Evolutionary conservation across 2,888 invertebrate species (phyloP), one percentile per base, ranked within the genome.

Genomic region (Limenitis camilla): DNA sequence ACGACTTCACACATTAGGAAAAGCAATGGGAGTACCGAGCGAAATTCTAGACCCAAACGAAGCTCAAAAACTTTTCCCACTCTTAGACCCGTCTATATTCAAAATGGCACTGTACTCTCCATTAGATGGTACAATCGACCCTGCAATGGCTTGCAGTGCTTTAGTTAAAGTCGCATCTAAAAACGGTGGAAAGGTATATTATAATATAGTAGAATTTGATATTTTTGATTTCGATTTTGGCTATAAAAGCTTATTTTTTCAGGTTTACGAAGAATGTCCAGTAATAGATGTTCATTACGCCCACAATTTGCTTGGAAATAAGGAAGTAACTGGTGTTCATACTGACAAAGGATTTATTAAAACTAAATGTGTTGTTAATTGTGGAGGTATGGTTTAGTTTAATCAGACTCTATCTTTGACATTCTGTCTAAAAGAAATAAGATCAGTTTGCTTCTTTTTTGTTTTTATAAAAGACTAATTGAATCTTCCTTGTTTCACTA

Each of bases 41-140:
- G 86, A 92, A 63, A 81, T 96, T 8, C 74, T 97, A 36, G 84
- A 89, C 8, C 92, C 95, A 0, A 74, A 83, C 8, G 96, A 96
- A 66, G 92, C 96, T 0, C 91, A 92, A 68, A 91, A 93, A 64
- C 66, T 94, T 8, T 94, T 94, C 67, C 94, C 96, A 0, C 83
- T 96, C 9, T 76, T 97, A 57, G 92, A 96, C 68, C 92, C 92
- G 0, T 89, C 89, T 10, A 90, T 92, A 5, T 91, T 96, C 64
- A 86, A 90, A 64, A 95, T 94, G 63, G 92, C 95, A 0, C 78
- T 97, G 1, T 94, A 93, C 67, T 91, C 92, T 1, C 93, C 95
- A 0, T 91, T 91, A 8, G 96, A 96, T 76, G 96, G 96, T 2
- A 92, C 91, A 6, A 91, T 96, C 32, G 96, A 97, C 72, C 96